phyloP scores from a whole-genome alignment of 2,113 vertebrate species.

The Eclectus roratus region DNA sequence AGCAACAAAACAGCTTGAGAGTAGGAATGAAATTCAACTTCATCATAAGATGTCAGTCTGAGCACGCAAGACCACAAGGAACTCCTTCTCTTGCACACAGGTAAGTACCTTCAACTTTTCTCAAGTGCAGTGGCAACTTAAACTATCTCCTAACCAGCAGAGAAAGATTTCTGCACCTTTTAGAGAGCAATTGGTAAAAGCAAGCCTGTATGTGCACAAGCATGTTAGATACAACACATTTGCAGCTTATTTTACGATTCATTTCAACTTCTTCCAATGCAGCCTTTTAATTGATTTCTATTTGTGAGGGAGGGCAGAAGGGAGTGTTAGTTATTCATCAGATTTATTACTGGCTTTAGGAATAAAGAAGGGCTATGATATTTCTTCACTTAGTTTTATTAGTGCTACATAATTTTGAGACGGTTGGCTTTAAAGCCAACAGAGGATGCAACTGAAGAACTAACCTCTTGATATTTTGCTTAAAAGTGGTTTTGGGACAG shows the following conservation, averaged over 20 bases:
- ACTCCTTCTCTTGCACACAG: neutral
- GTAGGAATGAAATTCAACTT: neutral
- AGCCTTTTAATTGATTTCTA: neutral
- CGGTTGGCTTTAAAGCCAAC: neutral
- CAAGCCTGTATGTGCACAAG: neutral
- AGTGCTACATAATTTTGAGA: neutral
- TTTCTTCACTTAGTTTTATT: neutral
- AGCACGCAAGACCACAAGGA: neutral
- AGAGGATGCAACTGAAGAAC: neutral
- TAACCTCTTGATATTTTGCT: neutral
- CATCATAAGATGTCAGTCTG: neutral
- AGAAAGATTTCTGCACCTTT: neutral
- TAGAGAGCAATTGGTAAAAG: neutral
- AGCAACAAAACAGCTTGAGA: neutral
- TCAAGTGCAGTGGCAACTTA: neutral
- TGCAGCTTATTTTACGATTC: neutral
- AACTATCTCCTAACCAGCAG: neutral
- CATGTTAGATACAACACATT: neutral
- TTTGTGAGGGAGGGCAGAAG: neutral
- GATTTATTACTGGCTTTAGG: neutral
- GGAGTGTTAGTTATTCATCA: neutral
- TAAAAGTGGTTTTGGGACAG: neutral
- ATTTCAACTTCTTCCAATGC: neutral
- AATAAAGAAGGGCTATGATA: neutral
- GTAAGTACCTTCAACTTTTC: neutral